These are phyloP conservation scores for Apistogramma diplotaenia DNA, from an alignment of 2,113 vertebrate genomes.

Conservation along the genomic window DNA sequence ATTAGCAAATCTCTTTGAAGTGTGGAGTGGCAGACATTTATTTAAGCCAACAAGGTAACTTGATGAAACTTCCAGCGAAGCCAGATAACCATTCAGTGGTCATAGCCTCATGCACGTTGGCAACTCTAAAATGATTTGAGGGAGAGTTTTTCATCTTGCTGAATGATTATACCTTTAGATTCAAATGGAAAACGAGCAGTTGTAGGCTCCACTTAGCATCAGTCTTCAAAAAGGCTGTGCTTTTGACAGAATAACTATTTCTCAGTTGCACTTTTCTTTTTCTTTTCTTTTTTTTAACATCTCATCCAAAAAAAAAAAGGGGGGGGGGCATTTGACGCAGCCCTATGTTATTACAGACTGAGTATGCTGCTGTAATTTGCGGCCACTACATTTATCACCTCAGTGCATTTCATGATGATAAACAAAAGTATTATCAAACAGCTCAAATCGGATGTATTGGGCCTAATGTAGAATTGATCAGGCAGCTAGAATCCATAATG, in stretches of 20 bases:
- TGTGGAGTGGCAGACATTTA: slow-evolving; percentile 15
- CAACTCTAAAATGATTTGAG: not conserved
- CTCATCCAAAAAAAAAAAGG: not conserved
- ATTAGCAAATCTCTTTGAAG: slow-evolving; percentile 24
- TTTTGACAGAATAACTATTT: not conserved
- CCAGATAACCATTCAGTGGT: not conserved
- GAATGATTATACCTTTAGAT: slow-evolving; percentile 14
- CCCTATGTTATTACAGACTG: not conserved
- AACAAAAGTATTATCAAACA: not conserved
- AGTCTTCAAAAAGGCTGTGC: not conserved
- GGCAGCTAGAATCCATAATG: not conserved
- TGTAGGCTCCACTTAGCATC: not conserved
- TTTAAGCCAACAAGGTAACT: slow-evolving; percentile 22
- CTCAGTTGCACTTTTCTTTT: not conserved
- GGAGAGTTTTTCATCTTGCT: not conserved
- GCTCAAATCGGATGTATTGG: not conserved
- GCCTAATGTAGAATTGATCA: not conserved
- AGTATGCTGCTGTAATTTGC: not conserved
- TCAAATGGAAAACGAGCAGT: slow-evolving; percentile 1
- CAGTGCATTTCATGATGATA: not conserved
- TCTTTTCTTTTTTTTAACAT: not conserved
- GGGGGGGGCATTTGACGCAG: not conserved
- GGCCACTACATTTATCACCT: not conserved
- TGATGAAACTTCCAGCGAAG: slow-evolving; percentile 32
- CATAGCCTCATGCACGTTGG: not conserved